phyloP scores from a whole-genome alignment of 2,113 vertebrate species.

The Amblyopsis rosae region DNA sequence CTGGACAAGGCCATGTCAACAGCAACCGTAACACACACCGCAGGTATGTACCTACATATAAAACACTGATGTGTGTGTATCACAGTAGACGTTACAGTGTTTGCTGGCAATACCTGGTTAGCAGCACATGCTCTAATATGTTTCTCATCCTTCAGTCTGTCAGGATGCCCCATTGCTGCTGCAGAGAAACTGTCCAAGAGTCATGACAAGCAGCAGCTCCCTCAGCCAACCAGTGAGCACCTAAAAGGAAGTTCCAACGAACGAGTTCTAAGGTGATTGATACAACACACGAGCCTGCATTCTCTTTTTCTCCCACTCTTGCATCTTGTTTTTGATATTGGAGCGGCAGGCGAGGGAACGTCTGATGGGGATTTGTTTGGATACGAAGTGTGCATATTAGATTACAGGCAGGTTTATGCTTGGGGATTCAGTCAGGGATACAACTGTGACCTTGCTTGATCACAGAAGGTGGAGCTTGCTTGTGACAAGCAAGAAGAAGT shows the following conservation, averaged over 20 bases:
- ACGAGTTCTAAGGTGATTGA: conserved; percentile 89
- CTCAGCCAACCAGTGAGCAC: conserved; percentile 81
- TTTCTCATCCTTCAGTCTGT: conserved; percentile 80
- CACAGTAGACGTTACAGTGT: conserved; percentile 10
- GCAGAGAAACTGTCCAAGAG: conserved; percentile 96
- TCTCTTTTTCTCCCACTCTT: too few relatives aligned
- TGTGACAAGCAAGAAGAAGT: conserved; percentile 5
- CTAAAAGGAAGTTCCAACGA: conserved; percentile 89
- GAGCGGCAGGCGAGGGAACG: not conserved
- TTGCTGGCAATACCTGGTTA: conserved; percentile 9
- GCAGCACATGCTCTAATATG: conserved; percentile 32
- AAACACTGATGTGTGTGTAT: not conserved
- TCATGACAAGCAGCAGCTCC: conserved; percentile 88
- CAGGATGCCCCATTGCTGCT: conserved; percentile 96
- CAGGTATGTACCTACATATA: conserved; percentile 78
- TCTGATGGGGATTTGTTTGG: not conserved
- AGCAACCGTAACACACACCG: conserved; percentile 99
- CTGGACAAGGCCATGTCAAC: conserved; percentile 98
- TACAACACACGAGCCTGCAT: not conserved
- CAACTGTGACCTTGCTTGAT: conserved; percentile 24
- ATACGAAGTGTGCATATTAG: not conserved
- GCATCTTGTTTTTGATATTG: too few relatives aligned
- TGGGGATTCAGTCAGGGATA: not conserved
- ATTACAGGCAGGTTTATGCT: not conserved
- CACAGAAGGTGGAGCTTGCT: not conserved